Evolutionary conservation across 2,113 vertebrate genomes (phyloP).

Genomic region (Chitala chitala): DNA sequence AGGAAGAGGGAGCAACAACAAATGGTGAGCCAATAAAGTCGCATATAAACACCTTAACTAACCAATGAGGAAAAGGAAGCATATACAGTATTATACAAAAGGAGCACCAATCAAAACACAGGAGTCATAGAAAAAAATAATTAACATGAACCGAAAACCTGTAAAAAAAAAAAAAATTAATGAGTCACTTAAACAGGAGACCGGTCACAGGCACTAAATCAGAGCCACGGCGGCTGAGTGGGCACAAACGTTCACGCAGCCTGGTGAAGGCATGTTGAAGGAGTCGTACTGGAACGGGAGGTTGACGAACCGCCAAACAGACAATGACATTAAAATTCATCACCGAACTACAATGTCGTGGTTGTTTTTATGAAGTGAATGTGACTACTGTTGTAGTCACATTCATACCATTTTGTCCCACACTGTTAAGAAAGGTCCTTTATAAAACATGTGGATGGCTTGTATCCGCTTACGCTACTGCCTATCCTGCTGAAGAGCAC

Average conservation of each 20-base stretch:
- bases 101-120: too few relatives aligned
- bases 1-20: not conserved
- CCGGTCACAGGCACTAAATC: not conserved
- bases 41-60: too few relatives aligned
- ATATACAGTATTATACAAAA: too few relatives aligned
- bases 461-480: conserved; percentile 3
- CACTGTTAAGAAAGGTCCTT: conserved; percentile 8
- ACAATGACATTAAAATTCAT: not conserved
- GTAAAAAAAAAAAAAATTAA: too few relatives aligned
- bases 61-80: too few relatives aligned
- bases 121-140: too few relatives aligned
- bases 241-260: not conserved
- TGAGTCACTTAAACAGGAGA: too few relatives aligned
- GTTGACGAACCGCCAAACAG: not conserved
- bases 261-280: not conserved
- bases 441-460: conserved; percentile 6
- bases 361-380: not conserved
- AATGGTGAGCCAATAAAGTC: too few relatives aligned
- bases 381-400: not conserved
- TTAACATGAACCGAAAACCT: too few relatives aligned
- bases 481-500: not conserved
- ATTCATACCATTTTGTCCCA: not conserved
- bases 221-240: too few relatives aligned
- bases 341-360: not conserved
- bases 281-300: not conserved